Base-by-base conservation (phyloP, 2,113 vertebrate species). In the Nanorana parkeri region DNA sequence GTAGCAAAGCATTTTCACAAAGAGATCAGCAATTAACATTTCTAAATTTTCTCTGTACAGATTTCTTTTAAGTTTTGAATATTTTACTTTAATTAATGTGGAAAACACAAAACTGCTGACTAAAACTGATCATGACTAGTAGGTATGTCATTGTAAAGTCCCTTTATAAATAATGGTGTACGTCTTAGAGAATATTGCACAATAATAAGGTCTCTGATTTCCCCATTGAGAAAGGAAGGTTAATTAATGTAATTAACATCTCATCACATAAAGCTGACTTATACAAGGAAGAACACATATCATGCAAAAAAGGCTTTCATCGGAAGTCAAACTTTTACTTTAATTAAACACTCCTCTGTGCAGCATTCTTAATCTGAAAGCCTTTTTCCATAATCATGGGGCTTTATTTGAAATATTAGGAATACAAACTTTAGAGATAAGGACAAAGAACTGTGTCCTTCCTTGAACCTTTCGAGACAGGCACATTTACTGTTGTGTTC, bases 221-320 rank as follows among this genome's bases (percentile, higher is more conserved):
- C 17, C 65, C 17, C 26, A 13, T 19, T 29, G 20, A 19, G n/a
- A 21, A 36, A 41, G 56, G 6, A 61, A 75, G 29, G 20, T 36
- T 29, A 32, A 58, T 36, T 60, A 60, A 60, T 55, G 56, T 56
- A 74, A 74, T 32, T 60, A 28, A 32, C 56, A 32, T 36, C 20
- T 17, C 28, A 61, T 24, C 29, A 61, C 15, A 3, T 6, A 60
- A 61, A 17, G 56, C 56, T 23, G 32, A 41, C 6, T 60, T 58
- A 41, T 32, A 75, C 20, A 36, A 58, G 54, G 28, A 74, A 74
- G 36, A 71, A 54, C 26, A 58, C 1, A 32, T 29, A 75, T 75
- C 55, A 75, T 61, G 21, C 28, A 60, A 58, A 29, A 26, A 15
- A 41, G 17, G 55, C 5, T 61, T 60, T 75, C 56, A 41, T 58